Evolutionary conservation across 2,888 invertebrate species (phyloP), one percentile per base, ranked within the genome.

Genomic region (Smittia aterrima): DNA sequence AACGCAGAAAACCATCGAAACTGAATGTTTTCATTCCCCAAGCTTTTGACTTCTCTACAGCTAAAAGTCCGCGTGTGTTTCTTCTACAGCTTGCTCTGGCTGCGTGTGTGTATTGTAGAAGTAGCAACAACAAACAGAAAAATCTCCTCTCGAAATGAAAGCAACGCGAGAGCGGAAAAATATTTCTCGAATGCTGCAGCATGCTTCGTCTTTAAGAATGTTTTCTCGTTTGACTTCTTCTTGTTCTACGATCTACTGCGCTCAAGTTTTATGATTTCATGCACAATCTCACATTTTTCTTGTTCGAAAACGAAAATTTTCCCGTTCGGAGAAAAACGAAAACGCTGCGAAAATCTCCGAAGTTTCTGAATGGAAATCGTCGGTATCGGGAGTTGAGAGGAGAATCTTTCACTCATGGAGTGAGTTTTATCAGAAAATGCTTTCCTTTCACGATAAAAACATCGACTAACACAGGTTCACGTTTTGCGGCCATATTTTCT

Each of bases 401-500:
- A 3, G 47, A 47, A 47, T 47, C 47, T 47, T n/a, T 11, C 16
- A 6, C 47, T n/a, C 16, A 3, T 47, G 47, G 47, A 47, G 16
- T 47, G 47, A 22, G 18, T 58, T 58, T 47, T 58, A 58, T 58
- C 58, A 58, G 58, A 58, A 9, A 18, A 20, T 20, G 22, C 18
- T 58, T 22, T 20, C 18, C 58, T 58, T 22, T 47, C 9, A 18
- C 18, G 22, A 58, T 58, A 58, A 58, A 58, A 18, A 58, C 58
- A 58, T 18, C 58, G 20, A 66, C 67, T 1, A 41, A 67, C 40
- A 67, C 67, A 67, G 22, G 22, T 24, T 38, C 24, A 67, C 3
- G 11, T 41, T 67, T 40, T 67, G 67, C 67, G 67, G 67, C 67
- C 67, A 67, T 67, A 67, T 67, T 67, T 67, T 41, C 40, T 67